A percentile compares a stretch with the other conserved stretches of the same genome.
Conservation (phyloP, 2,113 vertebrate species). For the Ictidomys tridecemlineatus region DNA sequence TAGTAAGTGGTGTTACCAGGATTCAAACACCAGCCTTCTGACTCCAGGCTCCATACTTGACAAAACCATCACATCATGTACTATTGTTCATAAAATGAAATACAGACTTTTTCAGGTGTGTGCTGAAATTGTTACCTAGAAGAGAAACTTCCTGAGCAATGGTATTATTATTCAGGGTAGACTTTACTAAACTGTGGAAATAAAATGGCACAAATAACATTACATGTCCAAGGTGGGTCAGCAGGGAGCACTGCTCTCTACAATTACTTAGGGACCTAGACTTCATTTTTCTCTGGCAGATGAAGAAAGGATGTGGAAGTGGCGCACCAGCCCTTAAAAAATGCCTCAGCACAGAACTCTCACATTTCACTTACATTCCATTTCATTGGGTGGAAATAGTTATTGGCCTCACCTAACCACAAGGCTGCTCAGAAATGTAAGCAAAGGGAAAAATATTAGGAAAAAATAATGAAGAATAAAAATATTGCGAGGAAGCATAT, state of each 20-base stretch:
- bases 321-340: not conserved
- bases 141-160: not conserved
- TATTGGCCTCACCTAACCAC: not conserved
- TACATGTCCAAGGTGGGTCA: not conserved
- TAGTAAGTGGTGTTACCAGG: not conserved
- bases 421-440: not conserved
- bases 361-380: not conserved
- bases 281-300: not conserved
- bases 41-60: not conserved
- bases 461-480: conserved; percentile 37
- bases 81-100: not conserved
- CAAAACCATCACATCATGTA: not conserved
- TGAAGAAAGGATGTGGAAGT: not conserved
- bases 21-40: not conserved
- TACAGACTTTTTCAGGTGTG: not conserved
- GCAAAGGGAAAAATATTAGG: not conserved
- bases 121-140: not conserved
- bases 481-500: not conserved
- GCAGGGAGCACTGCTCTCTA: not conserved
- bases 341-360: not conserved
- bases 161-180: not conserved
- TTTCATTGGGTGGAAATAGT: not conserved
- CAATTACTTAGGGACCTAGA: not conserved
- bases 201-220: not conserved
- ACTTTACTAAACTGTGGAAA: not conserved